phyloP scores from a whole-genome alignment of 2,113 vertebrate species.

The Haemorhous mexicanus region DNA sequence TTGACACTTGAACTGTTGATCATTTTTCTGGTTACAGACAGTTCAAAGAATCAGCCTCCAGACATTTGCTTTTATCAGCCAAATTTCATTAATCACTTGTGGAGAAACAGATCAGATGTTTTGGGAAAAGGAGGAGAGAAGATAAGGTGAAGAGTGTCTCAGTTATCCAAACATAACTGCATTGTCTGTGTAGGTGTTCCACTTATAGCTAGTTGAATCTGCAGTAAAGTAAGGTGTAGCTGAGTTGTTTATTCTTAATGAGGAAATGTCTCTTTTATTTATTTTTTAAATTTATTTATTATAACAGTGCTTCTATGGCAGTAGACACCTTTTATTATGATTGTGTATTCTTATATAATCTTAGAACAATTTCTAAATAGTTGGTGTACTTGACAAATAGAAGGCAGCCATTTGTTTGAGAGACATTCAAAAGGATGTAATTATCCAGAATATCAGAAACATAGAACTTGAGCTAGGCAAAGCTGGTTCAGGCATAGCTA shows the following conservation, averaged over 20 bases:
- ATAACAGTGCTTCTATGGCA: not conserved
- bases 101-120: not conserved
- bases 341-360: not conserved
- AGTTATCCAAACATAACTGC: not conserved
- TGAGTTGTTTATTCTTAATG: not conserved
- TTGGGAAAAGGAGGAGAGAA: not conserved
- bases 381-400: not conserved
- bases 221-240: not conserved
- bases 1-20: not conserved
- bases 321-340: not conserved
- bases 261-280: not conserved
- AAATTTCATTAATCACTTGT: not conserved
- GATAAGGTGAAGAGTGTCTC: not conserved
- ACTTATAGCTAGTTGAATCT: not conserved
- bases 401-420: not conserved
- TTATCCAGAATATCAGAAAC: not conserved
- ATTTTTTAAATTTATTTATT: not conserved
- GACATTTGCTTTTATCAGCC: not conserved
- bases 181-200: not conserved
- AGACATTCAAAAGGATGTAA: not conserved
- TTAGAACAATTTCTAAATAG: not conserved
- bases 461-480: not conserved
- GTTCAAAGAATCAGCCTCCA: not conserved
- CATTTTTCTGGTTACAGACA: not conserved
- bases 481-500: not conserved